These are phyloP conservation scores for Melanotaenia pygmaea DNA, from an alignment of 2,797 vertebrate genomes.

Conservation along the genomic window DNA sequence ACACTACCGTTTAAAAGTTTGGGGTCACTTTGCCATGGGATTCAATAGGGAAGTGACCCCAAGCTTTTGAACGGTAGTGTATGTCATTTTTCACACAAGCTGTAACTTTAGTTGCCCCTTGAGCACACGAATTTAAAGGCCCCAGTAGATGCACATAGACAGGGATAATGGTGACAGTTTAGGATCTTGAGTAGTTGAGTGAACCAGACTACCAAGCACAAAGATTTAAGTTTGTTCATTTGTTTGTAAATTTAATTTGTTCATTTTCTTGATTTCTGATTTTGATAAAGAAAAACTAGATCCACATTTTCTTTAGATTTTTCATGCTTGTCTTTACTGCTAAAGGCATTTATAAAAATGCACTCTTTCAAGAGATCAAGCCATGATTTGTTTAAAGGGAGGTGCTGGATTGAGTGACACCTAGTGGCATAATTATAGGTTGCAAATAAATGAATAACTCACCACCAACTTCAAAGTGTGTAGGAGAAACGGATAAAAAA, in stretches of 20 bases:
- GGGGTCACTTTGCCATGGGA: no score
- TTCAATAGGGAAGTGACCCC: no score
- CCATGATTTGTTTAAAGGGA: background rate
- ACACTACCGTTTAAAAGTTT: background rate
- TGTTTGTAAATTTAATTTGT: no score
- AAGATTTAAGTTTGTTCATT: background rate
- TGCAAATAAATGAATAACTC: constrained; percentile 1
- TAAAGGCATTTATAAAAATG: background rate
- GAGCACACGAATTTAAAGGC: constrained; percentile 30
- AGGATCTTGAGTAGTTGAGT: background rate
- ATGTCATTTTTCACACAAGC: constrained; percentile 17
- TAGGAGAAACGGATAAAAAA: background rate
- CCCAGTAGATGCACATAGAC: constrained; percentile 13
- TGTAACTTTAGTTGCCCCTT: constrained; percentile 21
- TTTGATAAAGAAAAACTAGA: background rate
- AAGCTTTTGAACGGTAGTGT: background rate
- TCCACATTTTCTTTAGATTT: background rate
- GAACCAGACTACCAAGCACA: background rate
- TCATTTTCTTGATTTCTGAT: no score
- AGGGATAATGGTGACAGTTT: constrained; percentile 24
- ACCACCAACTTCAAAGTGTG: background rate
- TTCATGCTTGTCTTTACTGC: background rate
- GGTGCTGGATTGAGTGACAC: background rate
- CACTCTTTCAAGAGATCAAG: background rate
- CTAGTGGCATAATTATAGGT: background rate